Percentiles rank a stretch among this genome's conserved stretches.
Evolutionary conservation across 2,888 invertebrate species (phyloP).

Genomic region (Pachliopta kotzebuea): DNA sequence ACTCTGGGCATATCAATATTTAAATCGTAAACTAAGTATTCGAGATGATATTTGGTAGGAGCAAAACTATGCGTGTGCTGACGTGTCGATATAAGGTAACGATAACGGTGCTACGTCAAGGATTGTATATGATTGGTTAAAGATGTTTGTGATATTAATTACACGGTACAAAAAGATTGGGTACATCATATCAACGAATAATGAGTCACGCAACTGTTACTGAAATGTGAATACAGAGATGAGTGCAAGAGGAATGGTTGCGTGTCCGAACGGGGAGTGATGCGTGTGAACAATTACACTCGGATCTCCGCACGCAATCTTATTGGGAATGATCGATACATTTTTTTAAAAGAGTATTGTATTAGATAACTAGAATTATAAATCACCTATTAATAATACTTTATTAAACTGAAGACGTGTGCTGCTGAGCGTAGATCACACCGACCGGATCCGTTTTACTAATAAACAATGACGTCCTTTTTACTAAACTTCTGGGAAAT

Average conservation of each 20-base stretch:
- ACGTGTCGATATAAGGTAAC: too few relatives aligned
- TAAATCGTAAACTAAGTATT: too few relatives aligned
- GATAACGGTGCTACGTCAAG: too few relatives aligned
- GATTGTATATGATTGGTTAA: background rate
- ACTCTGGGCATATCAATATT: too few relatives aligned
- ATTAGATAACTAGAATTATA: background rate
- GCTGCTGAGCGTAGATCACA: too few relatives aligned
- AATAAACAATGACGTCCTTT: too few relatives aligned
- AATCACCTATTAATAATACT: too few relatives aligned
- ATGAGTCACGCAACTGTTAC: slow-evolving; percentile 22
- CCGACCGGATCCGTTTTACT: too few relatives aligned
- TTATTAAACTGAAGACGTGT: too few relatives aligned
- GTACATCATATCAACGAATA: slow-evolving; percentile 21
- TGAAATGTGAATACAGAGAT: slow-evolving; percentile 19
- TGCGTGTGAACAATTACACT: slow-evolving; percentile 69
- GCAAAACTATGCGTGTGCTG: too few relatives aligned
- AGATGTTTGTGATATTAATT: background rate
- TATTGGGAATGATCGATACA: slow-evolving; percentile 9
- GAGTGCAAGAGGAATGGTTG: slow-evolving; percentile 43
- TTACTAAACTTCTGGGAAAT: too few relatives aligned
- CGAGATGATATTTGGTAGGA: too few relatives aligned
- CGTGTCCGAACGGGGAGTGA: slow-evolving; percentile 45
- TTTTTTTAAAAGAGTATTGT: slow-evolving; percentile 4
- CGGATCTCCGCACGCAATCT: slow-evolving; percentile 58
- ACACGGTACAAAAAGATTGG: slow-evolving; percentile 2